These are phyloP conservation scores for Gallinago undulata DNA, from an alignment of 2,113 vertebrate genomes.

Conservation along the genomic window DNA sequence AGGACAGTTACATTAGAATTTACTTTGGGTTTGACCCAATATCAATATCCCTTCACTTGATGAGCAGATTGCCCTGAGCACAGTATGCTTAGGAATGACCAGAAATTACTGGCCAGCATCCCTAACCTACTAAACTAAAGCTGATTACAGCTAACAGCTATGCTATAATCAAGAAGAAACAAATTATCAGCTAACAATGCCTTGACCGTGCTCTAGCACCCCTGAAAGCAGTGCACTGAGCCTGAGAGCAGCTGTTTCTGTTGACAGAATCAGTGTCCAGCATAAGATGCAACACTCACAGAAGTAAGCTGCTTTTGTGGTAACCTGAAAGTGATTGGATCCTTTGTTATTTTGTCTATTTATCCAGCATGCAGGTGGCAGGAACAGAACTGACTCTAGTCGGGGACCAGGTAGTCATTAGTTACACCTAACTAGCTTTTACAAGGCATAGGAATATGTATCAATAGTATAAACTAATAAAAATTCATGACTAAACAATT, in stretches of 20 bases:
- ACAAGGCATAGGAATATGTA: rapidly evolving
- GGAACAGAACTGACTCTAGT: neutral
- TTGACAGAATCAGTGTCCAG: neutral
- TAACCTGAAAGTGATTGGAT: neutral
- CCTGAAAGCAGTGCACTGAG: neutral
- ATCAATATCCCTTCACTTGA: neutral
- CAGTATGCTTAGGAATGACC: neutral
- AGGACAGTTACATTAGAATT: neutral
- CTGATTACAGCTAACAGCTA: neutral
- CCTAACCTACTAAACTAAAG: neutral
- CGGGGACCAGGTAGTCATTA: neutral
- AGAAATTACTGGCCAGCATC: neutral
- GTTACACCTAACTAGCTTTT: neutral
- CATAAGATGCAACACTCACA: neutral
- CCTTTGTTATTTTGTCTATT: neutral
- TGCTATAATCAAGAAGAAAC: neutral
- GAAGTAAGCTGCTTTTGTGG: neutral
- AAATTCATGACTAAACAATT: neutral
- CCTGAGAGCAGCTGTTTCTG: neutral
- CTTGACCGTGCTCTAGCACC: neutral
- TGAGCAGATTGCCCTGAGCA: neutral
- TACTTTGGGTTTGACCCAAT: neutral
- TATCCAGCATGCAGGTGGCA: neutral
- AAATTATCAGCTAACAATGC: neutral
- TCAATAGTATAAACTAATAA: neutral